Percentiles rank a stretch among this genome's conserved stretches.
These are phyloP conservation scores for Gymnosoma rotundatum DNA, from an alignment of 2,888 invertebrate genomes.

Conservation along the genomic window DNA sequence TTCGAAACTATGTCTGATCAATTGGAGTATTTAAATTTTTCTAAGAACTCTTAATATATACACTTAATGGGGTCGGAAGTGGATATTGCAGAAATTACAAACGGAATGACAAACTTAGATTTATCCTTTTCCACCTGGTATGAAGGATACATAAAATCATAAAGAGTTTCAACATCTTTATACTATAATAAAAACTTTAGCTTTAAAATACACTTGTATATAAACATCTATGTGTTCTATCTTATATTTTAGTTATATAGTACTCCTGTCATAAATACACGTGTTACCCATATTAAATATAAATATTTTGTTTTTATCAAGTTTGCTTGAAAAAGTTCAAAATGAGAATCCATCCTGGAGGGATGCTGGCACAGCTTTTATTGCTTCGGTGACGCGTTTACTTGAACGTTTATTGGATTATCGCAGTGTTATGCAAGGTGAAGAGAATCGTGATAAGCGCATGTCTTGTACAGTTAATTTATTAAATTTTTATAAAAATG, in stretches of 20 bases:
- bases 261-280: background rate
- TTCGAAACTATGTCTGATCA: too few species aligned
- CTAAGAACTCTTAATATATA: too few species aligned
- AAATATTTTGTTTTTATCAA: conserved; percentile 76
- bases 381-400: conserved; percentile 94
- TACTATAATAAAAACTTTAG: too few species aligned
- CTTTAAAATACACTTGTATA: too few species aligned
- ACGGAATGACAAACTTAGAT: too few species aligned
- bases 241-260: background rate
- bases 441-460: conserved; percentile 96
- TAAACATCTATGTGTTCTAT: too few species aligned
- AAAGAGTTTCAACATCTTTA: too few species aligned
- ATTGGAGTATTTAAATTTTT: too few species aligned
- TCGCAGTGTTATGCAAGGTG: conserved; percentile 96
- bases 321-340: conserved; percentile 92
- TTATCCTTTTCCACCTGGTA: too few species aligned
- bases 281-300: background rate
- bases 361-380: conserved; percentile 95
- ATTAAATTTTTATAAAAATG: conserved; percentile 97
- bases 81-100: too few species aligned
- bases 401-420: conserved; percentile 95
- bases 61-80: too few species aligned
- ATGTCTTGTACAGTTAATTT: conserved; percentile 98
- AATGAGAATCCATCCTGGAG: conserved; percentile 94
- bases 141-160: too few species aligned